A percentile compares a stretch with the other conserved stretches of the same genome.
Evolutionary conservation across 2,888 invertebrate species (phyloP).

Genomic region (Nineta flava): DNA sequence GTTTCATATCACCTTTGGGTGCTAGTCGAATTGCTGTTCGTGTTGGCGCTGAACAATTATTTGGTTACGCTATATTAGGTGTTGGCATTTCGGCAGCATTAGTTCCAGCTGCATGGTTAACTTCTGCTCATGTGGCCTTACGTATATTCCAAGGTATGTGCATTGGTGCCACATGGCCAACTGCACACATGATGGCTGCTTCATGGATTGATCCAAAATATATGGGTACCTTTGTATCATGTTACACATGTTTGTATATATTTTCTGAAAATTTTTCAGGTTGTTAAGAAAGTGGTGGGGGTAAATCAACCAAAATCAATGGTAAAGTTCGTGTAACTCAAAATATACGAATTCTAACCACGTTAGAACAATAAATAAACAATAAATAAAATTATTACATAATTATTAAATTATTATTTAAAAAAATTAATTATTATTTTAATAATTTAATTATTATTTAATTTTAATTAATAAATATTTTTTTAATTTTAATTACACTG

Average conservation of each 20-base stretch:
- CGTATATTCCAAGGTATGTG: conserved; percentile 37
- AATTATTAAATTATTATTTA: too few species aligned
- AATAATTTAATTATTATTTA: too few species aligned
- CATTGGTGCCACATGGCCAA: conserved; percentile 40
- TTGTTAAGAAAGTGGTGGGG: background rate
- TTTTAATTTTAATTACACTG: too few species aligned
- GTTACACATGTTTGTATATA: conserved; percentile 32
- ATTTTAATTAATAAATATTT: too few species aligned
- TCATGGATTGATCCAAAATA: conserved; percentile 40
- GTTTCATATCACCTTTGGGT: conserved; percentile 35
- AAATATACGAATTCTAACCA: too few species aligned
- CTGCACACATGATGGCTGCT: conserved; percentile 39
- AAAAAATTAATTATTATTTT: too few species aligned
- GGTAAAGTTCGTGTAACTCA: too few species aligned
- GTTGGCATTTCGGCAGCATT: conserved; percentile 35
- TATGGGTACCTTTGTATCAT: conserved; percentile 36
- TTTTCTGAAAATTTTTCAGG: background rate
- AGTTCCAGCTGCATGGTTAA: conserved; percentile 39
- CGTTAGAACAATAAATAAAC: too few species aligned
- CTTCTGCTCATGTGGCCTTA: conserved; percentile 36
- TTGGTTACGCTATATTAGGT: conserved; percentile 36
- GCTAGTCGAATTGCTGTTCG: conserved; percentile 37
- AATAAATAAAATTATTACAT: too few species aligned
- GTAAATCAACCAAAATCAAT: too few species aligned
- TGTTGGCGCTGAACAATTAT: conserved; percentile 36